These are phyloP conservation scores for Brachyistius frenatus DNA, from an alignment of 2,113 vertebrate species.

Conservation along the genomic window DNA sequence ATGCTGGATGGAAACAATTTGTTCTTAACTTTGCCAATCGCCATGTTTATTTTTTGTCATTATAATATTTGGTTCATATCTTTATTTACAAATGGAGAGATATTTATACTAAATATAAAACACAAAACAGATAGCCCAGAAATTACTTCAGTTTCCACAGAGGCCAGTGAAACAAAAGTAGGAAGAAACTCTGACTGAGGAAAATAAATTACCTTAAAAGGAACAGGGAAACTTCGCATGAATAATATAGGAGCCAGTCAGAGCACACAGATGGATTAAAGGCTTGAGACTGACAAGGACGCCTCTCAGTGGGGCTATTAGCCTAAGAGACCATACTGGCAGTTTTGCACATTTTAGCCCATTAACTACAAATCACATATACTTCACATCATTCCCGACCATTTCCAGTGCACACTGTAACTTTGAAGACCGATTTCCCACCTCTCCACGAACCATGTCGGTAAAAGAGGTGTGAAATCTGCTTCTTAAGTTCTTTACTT, in stretches of 20 bases:
- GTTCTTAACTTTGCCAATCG: neutral
- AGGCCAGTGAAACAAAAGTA: slow-evolving; percentile 37
- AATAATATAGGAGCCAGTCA: slow-evolving; percentile 67
- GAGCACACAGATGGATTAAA: slow-evolving; percentile 68
- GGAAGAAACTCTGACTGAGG: slow-evolving; percentile 22
- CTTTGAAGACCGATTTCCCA: slow-evolving; percentile 45
- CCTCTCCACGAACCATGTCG: neutral
- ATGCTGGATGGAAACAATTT: neutral
- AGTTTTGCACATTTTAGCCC: slow-evolving; percentile 58
- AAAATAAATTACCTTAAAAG: slow-evolving; percentile 62
- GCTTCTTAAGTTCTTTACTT: slow-evolving; percentile 26
- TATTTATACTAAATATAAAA: slow-evolving; percentile 4
- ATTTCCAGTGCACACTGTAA: slow-evolving; percentile 43
- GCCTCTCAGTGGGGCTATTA: slow-evolving; percentile 60
- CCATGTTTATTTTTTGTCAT: neutral
- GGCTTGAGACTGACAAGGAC: slow-evolving; percentile 62
- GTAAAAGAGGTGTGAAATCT: slow-evolving; percentile 24
- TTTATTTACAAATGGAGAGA: neutral
- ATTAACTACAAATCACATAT: slow-evolving; percentile 57
- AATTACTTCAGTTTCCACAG: slow-evolving; percentile 37
- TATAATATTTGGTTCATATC: neutral
- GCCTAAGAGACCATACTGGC: slow-evolving; percentile 48
- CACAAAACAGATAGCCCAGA: slow-evolving; percentile 29
- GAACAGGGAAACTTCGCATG: slow-evolving; percentile 55
- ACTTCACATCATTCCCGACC: slow-evolving; percentile 49